Percentiles rank a stretch among this genome's conserved stretches.
phyloP scores from a whole-genome alignment of 2,888 invertebrate species.

The Papilio demoleus region DNA sequence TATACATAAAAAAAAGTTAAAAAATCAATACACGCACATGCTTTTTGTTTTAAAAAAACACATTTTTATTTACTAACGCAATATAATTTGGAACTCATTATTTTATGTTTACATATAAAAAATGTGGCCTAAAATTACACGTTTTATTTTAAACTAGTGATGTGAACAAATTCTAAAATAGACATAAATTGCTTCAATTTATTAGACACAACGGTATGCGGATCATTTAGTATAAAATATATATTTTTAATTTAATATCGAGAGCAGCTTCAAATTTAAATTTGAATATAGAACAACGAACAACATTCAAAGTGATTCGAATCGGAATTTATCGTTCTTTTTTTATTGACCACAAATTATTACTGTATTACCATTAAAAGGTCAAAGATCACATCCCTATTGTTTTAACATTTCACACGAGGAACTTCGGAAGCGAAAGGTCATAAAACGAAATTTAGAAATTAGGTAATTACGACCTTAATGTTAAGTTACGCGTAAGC shows the following conservation, averaged over 20 bases:
- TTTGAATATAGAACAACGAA: conserved; percentile 32
- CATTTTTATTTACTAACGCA: too few relatives aligned
- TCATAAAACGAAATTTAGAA: background rate
- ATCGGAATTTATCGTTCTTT: conserved; percentile 11
- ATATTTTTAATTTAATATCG: conserved; percentile 36
- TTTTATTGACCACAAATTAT: conserved; percentile 34
- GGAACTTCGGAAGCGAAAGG: background rate
- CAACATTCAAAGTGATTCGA: conserved; percentile 11
- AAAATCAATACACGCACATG: too few relatives aligned
- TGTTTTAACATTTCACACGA: conserved; percentile 40
- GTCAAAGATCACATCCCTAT: conserved; percentile 38
- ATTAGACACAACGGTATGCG: conserved; percentile 4
- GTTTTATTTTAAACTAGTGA: background rate
- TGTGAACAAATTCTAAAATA: background rate
- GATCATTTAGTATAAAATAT: conserved; percentile 36
- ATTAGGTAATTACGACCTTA: conserved; percentile 26
- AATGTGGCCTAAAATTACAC: background rate
- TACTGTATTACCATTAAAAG: conserved; percentile 25
- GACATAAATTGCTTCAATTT: conserved; percentile 12
- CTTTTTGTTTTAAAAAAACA: too few relatives aligned
- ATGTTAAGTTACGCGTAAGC: background rate
- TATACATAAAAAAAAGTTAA: too few relatives aligned
- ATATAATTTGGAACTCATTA: too few relatives aligned
- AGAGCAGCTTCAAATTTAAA: conserved; percentile 6
- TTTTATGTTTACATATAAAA: background rate